phyloP scores from a whole-genome alignment of 92 coral and sea anemone species.

The Virgularia gustaviana region DNA sequence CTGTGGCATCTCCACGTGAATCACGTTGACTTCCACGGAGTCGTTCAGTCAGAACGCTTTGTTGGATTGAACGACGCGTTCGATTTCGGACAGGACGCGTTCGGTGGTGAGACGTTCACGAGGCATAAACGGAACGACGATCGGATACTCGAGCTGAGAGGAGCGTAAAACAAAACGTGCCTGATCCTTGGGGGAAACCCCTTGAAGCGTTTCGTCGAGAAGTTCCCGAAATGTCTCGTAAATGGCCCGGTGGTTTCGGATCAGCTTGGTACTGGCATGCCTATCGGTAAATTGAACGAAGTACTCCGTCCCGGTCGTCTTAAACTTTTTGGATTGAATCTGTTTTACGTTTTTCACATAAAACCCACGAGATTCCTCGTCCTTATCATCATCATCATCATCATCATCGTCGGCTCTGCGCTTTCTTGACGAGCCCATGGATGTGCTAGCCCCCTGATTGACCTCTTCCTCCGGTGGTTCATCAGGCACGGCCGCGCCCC shows the following conservation, averaged over 20 bases:
- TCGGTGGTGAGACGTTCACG: slow-evolving; percentile 30
- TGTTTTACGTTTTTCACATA: not conserved
- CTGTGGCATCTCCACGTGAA: slow-evolving; percentile 25
- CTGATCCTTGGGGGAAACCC: slow-evolving; percentile 5
- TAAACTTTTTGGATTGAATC: slow-evolving; percentile 1
- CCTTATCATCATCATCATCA: not conserved
- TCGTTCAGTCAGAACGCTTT: slow-evolving; percentile 24
- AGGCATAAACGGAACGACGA: slow-evolving; percentile 24
- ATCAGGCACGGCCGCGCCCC: too few species aligned
- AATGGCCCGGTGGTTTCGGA: not conserved
- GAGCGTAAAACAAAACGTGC: slow-evolving; percentile 1
- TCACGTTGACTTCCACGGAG: slow-evolving; percentile 13
- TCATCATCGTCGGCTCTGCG: not conserved
- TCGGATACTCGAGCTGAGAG: not conserved
- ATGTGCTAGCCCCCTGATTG: not conserved
- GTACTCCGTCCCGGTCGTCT: slow-evolving; percentile 25
- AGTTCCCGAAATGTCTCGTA: slow-evolving; percentile 5
- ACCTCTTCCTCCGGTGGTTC: too few species aligned
- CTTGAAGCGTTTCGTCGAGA: not conserved
- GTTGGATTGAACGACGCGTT: slow-evolving; percentile 26
- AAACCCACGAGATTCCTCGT: not conserved
- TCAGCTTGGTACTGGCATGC: not conserved
- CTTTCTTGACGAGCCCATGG: not conserved
- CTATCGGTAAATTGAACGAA: slow-evolving; percentile 3
- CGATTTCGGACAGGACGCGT: slow-evolving; percentile 21